Conservation (phyloP, 2,797 vertebrate species). For the Delichon dasypus region DNA sequence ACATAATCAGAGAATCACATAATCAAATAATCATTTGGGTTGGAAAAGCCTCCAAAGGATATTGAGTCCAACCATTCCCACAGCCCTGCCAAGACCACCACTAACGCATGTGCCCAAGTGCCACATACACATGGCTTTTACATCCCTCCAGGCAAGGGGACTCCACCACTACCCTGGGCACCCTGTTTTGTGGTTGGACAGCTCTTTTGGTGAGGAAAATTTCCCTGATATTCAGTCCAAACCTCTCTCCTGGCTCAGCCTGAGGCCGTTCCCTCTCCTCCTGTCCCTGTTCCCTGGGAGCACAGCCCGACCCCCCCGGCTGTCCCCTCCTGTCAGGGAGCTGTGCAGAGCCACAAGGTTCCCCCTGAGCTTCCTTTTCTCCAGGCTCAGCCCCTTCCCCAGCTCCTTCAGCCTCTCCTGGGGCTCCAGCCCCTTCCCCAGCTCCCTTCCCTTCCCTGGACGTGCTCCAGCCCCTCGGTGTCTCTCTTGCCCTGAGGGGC, state of each 20-base stretch:
- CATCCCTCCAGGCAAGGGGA: accelerated
- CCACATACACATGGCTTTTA: not conserved
- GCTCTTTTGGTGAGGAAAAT: not conserved
- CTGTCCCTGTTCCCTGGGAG: not conserved
- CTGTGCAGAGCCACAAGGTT: not conserved
- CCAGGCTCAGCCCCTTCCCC: not conserved
- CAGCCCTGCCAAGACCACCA: not conserved
- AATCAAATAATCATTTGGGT: not conserved
- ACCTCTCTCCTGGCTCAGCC: accelerated
- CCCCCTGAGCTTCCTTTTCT: not conserved
- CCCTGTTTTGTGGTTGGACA: not conserved
- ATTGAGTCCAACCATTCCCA: not conserved
- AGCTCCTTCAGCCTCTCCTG: not conserved
- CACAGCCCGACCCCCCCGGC: not conserved
- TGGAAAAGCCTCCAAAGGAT: not conserved
- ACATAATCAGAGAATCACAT: not conserved
- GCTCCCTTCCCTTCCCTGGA: not conserved
- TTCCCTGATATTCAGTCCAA: not conserved
- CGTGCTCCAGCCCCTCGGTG: accelerated
- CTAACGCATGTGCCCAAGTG: accelerated
- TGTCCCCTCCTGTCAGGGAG: not conserved
- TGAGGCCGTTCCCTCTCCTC: accelerated
- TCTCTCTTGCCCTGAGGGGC: not conserved
- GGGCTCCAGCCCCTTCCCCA: not conserved
- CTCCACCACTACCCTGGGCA: accelerated